Conservation (phyloP, 1,140 invertebrate species). For the Capitella teleta region DNA sequence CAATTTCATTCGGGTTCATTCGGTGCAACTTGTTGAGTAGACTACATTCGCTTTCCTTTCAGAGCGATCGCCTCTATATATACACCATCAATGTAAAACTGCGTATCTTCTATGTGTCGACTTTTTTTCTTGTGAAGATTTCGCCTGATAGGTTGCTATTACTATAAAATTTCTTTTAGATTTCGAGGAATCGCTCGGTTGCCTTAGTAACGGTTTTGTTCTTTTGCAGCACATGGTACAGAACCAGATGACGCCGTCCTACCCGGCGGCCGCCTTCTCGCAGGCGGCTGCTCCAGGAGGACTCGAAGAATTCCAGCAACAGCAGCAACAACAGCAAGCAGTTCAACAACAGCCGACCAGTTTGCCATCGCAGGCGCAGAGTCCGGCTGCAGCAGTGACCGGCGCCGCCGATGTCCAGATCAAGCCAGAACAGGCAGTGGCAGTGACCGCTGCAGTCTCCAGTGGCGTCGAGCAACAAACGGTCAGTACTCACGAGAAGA, state of each 20-base stretch:
- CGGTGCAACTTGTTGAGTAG: too few relatives aligned
- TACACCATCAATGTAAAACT: too few relatives aligned
- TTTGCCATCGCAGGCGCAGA: conserved; percentile 38
- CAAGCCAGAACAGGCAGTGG: conserved; percentile 31
- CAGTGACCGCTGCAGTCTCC: conserved; percentile 38
- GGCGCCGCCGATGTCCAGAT: conserved; percentile 34
- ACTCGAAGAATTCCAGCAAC: conserved; percentile 25
- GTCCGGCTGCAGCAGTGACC: too few relatives aligned
- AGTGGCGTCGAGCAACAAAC: conserved; percentile 45
- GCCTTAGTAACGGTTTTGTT: background rate
- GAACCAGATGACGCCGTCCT: conserved; percentile 74
- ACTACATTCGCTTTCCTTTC: too few relatives aligned
- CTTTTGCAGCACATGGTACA: conserved; percentile 87
- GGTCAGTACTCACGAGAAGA: conserved; percentile 1
- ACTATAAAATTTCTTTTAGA: too few relatives aligned
- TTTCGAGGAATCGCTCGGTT: too few relatives aligned
- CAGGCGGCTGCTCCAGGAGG: conserved; percentile 13
- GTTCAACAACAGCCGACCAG: conserved; percentile 40
- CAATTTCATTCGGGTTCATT: too few relatives aligned
- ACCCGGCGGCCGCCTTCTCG: conserved; percentile 42
- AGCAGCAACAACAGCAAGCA: conserved; percentile 30
- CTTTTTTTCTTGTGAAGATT: too few relatives aligned
- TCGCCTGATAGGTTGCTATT: too few relatives aligned
- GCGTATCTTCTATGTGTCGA: too few relatives aligned
- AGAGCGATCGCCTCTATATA: too few relatives aligned